Conservation (phyloP, 2,113 vertebrate genomes). For the Gymnobelideus leadbeateri region DNA sequence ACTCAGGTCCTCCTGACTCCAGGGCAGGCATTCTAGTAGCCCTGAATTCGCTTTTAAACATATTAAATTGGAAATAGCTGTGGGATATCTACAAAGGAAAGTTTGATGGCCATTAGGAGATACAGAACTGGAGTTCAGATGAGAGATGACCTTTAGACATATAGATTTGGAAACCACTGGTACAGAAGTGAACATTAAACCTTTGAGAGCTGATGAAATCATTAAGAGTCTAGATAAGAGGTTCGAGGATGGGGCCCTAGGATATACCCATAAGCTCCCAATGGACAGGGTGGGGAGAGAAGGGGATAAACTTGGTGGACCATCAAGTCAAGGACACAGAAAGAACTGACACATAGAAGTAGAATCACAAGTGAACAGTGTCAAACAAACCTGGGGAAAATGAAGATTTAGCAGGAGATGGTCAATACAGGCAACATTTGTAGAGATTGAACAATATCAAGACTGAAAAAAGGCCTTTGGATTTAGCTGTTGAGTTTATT, state of each 20-base stretch:
- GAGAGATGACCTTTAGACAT: not conserved
- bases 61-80: not conserved
- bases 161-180: not conserved
- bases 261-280: not conserved
- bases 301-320: not conserved
- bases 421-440: not conserved
- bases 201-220: not conserved
- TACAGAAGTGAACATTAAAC: not conserved
- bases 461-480: not conserved
- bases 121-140: not conserved
- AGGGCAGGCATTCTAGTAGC: too few species aligned
- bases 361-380: not conserved
- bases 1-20: not conserved
- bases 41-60: not conserved
- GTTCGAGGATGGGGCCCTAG: not conserved
- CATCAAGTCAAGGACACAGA: not conserved
- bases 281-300: not conserved
- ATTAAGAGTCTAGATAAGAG: not conserved
- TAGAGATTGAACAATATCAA: not conserved
- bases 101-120: not conserved
- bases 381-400: not conserved
- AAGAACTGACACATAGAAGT: not conserved
- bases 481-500: not conserved
- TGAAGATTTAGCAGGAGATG: not conserved
- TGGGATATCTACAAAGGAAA: not conserved